Conservation (phyloP, 2,113 vertebrate genomes). For the Caretta caretta region DNA sequence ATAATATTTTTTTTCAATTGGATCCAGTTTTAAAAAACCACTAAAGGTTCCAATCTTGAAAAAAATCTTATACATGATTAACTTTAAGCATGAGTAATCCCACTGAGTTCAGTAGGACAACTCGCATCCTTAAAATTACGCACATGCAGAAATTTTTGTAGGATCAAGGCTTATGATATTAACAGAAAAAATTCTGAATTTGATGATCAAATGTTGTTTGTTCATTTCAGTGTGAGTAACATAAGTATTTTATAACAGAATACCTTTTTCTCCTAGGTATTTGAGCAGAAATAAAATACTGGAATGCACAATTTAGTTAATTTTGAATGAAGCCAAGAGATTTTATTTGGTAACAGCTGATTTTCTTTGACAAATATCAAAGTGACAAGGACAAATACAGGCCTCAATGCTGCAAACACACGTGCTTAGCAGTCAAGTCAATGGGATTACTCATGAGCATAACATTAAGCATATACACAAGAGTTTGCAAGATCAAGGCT, state of each 20-base stretch:
- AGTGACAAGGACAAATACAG: neutral
- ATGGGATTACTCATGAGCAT: neutral
- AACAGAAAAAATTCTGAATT: neutral
- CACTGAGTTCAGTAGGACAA: too few relatives aligned
- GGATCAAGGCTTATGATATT: neutral
- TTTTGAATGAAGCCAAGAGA: neutral
- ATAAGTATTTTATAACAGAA: neutral
- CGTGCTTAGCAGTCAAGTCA: neutral
- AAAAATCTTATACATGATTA: neutral
- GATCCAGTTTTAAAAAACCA: too few relatives aligned
- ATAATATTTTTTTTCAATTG: too few relatives aligned
- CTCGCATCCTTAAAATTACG: too few relatives aligned
- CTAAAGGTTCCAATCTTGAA: too few relatives aligned
- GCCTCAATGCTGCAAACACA: neutral
- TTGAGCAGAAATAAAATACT: neutral
- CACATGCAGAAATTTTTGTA: accelerated
- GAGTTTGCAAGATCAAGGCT: neutral
- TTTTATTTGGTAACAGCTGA: neutral
- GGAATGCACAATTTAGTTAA: neutral
- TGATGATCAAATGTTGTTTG: neutral
- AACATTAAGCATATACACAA: neutral
- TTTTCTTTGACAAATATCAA: neutral
- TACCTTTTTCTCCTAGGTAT: neutral
- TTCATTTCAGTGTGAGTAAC: neutral
- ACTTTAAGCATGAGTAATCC: neutral